These are phyloP conservation scores for Phthorimaea operculella DNA, from an alignment of 1,140 invertebrate genomes.

Conservation along the genomic window DNA sequence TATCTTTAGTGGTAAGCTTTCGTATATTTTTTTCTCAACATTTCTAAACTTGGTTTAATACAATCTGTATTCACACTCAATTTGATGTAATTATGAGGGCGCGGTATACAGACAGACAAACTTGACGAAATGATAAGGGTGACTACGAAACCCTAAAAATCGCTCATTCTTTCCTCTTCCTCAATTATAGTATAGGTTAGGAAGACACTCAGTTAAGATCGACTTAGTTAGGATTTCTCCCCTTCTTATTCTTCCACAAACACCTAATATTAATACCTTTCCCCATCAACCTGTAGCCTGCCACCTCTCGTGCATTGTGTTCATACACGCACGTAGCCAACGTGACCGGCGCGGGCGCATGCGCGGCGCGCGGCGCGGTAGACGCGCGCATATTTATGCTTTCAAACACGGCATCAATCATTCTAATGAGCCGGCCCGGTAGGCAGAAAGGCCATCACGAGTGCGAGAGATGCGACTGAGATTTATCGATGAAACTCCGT, in stretches of 20 bases:
- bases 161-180: no score
- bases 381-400: slow-evolving; percentile 52
- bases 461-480: slow-evolving; percentile 22
- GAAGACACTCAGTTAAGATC: no score
- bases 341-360: slow-evolving; percentile 34
- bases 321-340: slow-evolving; percentile 12
- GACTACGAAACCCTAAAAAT: no score
- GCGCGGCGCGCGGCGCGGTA: slow-evolving; percentile 33
- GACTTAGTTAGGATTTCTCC: not conserved
- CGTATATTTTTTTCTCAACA: no score
- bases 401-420: slow-evolving; percentile 60
- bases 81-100: no score
- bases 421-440: slow-evolving; percentile 55
- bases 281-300: not conserved
- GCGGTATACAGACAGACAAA: no score
- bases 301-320: not conserved
- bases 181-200: no score
- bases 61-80: no score
- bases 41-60: no score
- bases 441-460: slow-evolving; percentile 33
- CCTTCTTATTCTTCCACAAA: not conserved
- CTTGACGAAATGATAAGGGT: no score
- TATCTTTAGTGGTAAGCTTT: no score
- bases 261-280: not conserved
- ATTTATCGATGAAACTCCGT: slow-evolving; percentile 18